Base-by-base conservation (phyloP, 1,140 invertebrate species). In the Cyphomyrmex costatus region DNA sequence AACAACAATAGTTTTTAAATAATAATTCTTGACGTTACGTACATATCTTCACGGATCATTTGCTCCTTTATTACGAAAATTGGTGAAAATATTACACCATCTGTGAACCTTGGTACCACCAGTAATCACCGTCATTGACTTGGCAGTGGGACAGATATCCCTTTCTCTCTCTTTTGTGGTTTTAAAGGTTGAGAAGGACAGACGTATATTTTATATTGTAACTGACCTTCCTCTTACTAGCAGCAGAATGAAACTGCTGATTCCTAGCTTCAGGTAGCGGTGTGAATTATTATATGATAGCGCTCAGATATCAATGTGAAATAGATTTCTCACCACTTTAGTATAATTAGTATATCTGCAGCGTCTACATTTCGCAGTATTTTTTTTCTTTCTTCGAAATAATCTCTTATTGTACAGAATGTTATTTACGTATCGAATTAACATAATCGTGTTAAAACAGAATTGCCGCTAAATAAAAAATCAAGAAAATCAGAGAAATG, bases 131-230 rank as follows among this genome's bases (percentile, higher is more conserved):
- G 56, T 49, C 16, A 21, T 63, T n/a, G 19, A 61, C 36, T 61
- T 61, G 19, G 58, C 58, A 53, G 70, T 46, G 24, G 6, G 21
- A 42, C 21, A 19, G 16, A 61, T 61, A 27, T 78, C 24, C 10
- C 36, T 24, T 21, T 16, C 36, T 16, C 12, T 36, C 65, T 68
- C 65, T 27, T 49, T 78, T 78, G 74, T 63, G 74, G 36, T 49
- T 78, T 68, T 63, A 14, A 36, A 63, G 36, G 16, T n/a, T 63
- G 58, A 78, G 42, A 27, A 10, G 27, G 33, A 27, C 0, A 61
- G 51, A 74, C 24, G 33, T 61, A 36, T 42, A 46, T 46, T 78
- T 78, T 30, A 78, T 27, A 27, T 42, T 10, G 30, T 49, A 78
- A 30, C 14, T 36, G 63, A 65, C 49, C 49, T 53, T 76, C 53